A percentile compares a stretch with the other conserved stretches of the same genome.
These are phyloP conservation scores for Nerophis ophidion DNA, from an alignment of 2,113 vertebrate genomes.

Conservation along the genomic window DNA sequence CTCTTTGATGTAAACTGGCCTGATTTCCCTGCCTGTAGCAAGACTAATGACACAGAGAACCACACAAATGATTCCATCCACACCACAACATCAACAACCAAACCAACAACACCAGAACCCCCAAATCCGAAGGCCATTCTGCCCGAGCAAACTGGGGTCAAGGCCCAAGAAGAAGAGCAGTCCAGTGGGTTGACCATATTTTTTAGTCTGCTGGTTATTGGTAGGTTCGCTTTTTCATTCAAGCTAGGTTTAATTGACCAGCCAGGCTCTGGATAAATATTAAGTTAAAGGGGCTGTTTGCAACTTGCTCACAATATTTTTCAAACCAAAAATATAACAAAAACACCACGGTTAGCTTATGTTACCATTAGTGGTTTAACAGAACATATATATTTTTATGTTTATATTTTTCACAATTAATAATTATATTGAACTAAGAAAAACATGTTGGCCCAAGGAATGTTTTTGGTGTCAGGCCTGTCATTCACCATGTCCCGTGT, in stretches of 20 bases:
- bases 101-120: slow-evolving; percentile 74
- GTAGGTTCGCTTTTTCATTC: slow-evolving; percentile 61
- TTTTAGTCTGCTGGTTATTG: slow-evolving; percentile 94
- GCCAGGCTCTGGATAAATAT: not conserved
- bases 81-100: slow-evolving; percentile 55
- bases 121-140: slow-evolving; percentile 88
- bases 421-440: too few species aligned
- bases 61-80: slow-evolving; percentile 78
- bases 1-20: not conserved
- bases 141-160: slow-evolving; percentile 89
- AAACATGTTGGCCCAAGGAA: too few species aligned
- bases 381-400: too few species aligned
- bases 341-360: too few species aligned
- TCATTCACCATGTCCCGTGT: too few species aligned
- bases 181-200: slow-evolving; percentile 97
- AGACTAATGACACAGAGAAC: slow-evolving; percentile 77
- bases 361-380: too few species aligned
- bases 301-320: too few species aligned
- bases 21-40: slow-evolving; percentile 41
- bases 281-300: too few species aligned
- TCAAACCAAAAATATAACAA: too few species aligned
- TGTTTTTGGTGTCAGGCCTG: too few species aligned
- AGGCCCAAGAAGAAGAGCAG: slow-evolving; percentile 96
- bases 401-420: too few species aligned
- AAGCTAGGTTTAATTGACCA: too few species aligned